Conservation (phyloP, 2,113 vertebrate species). For the Boulengeromyrus knoepffleri region DNA sequence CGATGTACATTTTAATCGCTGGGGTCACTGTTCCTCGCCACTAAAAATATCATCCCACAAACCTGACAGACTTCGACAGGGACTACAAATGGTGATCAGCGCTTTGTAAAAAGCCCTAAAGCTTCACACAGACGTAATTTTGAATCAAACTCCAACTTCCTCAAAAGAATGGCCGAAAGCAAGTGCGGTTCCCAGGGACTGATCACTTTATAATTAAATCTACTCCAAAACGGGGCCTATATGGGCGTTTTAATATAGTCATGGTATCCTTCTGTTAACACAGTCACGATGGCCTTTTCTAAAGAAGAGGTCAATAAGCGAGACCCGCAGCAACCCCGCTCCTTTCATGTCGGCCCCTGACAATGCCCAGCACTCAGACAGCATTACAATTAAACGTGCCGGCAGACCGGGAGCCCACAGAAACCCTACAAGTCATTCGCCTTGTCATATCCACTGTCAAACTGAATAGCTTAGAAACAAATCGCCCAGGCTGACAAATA, state of each 20-base stretch:
- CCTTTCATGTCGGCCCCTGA: background rate
- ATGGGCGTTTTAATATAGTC: constrained; percentile 10
- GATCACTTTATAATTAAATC: background rate
- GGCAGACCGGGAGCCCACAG: background rate
- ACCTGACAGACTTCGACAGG: background rate
- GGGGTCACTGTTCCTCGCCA: background rate
- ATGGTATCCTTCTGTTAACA: constrained; percentile 2
- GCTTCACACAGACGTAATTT: background rate
- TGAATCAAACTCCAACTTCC: background rate
- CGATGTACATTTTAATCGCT: background rate
- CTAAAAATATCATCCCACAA: background rate
- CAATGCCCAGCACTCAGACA: background rate
- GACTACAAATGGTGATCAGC: background rate
- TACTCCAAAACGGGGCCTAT: background rate
- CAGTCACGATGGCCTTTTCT: constrained; percentile 7
- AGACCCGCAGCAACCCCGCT: constrained; percentile 1
- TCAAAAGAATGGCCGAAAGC: background rate
- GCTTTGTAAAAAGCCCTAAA: background rate
- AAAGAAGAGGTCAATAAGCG: constrained; percentile 7
- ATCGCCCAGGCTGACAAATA: background rate
- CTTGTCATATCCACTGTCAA: background rate
- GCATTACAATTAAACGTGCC: background rate
- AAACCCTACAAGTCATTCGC: background rate
- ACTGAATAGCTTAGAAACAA: background rate
- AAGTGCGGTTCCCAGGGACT: background rate